Evolutionary conservation across 1,140 invertebrate genomes (phyloP), one percentile per base, ranked within the genome.

Genomic region (Lepidotrigona ventralis): DNA sequence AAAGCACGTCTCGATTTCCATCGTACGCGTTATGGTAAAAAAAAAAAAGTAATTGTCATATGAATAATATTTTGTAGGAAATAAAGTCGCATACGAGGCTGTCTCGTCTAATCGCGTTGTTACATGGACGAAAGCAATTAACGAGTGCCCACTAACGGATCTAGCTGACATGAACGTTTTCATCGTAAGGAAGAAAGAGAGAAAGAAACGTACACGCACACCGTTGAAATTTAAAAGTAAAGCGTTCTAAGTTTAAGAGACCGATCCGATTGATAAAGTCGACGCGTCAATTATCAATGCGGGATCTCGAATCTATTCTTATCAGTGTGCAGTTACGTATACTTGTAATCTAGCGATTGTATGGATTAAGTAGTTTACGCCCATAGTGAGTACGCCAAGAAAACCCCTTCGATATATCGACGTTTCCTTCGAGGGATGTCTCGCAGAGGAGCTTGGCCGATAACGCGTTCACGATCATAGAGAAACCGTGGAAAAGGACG

Each of bases 381-480:
- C 85, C 78, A 33, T 78, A 64, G 58, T 64, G 76, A n/a, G 8
- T 69, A 85, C 83, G 89, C 89, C 90, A 89, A 88, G 60, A 90
- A 76, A 90, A 90, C 89, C 89, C 88, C 88, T 78, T 68, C 39
- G 76, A 68, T 79, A 74, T 84, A 71, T 75, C 68, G 74, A 90
- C 76, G 84, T 70, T 86, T 90, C 89, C 86, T 90, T 86, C 39
- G 85, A 84, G 78, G 81, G 85, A 75, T 70, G 74, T 81, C 58
- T 74, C 68, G 74, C 69, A 56, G 39, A 79, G 60, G 39, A 86
- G 26, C 64, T n/a, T 81, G 60, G 19, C 29, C n/a, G 14, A 60
- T n/a, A 54, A 68, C 26, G 26, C 56, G n/a, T 51, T 19, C 4
- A n/a, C 26, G 23, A 14, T 79, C 17, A 14, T 29, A 56, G 12